Conservation (phyloP, 2,888 invertebrate genomes). For the Drosophila bunnanda region DNA sequence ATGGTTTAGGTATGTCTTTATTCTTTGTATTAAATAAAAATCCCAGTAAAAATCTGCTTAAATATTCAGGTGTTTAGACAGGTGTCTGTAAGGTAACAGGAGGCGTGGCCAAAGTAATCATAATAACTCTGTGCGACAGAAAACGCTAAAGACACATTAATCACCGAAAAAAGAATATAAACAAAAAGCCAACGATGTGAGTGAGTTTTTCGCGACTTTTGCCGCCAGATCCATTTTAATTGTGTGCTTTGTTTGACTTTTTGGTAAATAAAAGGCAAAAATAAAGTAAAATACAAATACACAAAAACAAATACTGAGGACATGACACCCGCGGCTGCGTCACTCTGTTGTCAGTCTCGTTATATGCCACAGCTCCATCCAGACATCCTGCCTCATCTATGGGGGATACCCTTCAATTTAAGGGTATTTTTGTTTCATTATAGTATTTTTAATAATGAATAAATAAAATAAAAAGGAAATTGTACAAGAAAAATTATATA, state of each 20-base stretch:
- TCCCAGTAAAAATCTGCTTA: neutral
- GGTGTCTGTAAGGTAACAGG: constrained; percentile 26
- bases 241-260: constrained; percentile 52
- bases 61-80: constrained; percentile 28
- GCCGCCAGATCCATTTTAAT: constrained; percentile 67
- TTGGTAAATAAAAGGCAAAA: constrained; percentile 21
- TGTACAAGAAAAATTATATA: too few relatives aligned
- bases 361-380: neutral
- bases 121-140: constrained; percentile 63
- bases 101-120: constrained; percentile 61
- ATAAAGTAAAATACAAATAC: constrained; percentile 36
- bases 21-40: neutral
- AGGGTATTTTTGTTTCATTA: neutral
- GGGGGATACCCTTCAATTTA: constrained; percentile 10
- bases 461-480: too few relatives aligned
- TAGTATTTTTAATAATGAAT: neutral
- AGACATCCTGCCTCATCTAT: neutral
- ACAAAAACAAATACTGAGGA: constrained; percentile 47
- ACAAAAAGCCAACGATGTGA: constrained; percentile 31
- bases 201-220: constrained; percentile 58
- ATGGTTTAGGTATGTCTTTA: accelerated
- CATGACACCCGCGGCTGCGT: constrained; percentile 62
- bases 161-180: constrained; percentile 62
- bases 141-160: constrained; percentile 83
- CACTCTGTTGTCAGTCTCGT: constrained; percentile 47